Conservation (phyloP, 2,888 invertebrate genomes). For the Macrosiphum euphorbiae region DNA sequence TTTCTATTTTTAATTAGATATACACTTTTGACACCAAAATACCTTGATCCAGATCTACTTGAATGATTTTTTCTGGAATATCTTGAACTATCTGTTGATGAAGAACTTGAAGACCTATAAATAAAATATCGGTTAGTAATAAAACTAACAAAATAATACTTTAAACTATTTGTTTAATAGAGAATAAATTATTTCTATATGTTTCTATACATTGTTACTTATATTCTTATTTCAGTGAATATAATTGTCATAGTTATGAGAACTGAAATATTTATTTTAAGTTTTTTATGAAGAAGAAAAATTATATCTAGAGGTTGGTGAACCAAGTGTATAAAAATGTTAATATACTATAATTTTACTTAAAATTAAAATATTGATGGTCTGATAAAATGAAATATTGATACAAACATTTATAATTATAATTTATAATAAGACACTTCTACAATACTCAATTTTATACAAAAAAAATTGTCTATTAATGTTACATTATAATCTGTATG, state of each 20-base stretch:
- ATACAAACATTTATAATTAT: neutral
- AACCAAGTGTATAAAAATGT: neutral
- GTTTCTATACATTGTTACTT: neutral
- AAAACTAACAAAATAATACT: neutral
- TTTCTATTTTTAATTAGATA: neutral
- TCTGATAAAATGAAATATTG: too few species aligned
- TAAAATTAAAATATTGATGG: neutral
- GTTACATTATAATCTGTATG: too few species aligned
- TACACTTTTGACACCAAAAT: neutral
- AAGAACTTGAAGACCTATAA: slow-evolving; percentile 46
- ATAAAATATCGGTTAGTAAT: neutral
- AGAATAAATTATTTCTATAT: neutral
- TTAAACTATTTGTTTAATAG: neutral
- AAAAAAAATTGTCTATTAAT: too few species aligned
- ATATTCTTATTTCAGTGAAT: neutral
- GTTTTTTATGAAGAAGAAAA: neutral
- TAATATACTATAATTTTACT: neutral
- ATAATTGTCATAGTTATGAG: neutral
- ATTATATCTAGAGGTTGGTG: neutral
- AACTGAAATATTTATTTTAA: neutral
- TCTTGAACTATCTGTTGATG: slow-evolving; percentile 33
- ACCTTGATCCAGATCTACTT: slow-evolving; percentile 1
- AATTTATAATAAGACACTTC: neutral
- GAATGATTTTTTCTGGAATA: slow-evolving; percentile 37
- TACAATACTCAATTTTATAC: neutral